Evolutionary conservation across 92 coral and sea anemone genomes (phyloP).

Genomic region (Paragorgia papillata): DNA sequence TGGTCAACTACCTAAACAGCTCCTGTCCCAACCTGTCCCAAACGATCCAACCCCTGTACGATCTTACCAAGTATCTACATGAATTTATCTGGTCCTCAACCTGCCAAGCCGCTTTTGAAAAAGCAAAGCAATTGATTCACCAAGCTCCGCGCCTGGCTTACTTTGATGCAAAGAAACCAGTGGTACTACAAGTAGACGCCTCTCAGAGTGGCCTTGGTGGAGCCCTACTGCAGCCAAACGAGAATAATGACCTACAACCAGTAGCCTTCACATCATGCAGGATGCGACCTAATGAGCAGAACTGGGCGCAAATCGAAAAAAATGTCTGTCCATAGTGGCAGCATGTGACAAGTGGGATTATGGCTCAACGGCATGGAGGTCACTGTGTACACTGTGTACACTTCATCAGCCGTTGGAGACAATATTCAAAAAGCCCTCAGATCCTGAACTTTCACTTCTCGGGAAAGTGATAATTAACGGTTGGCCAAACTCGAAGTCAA

Average conservation of each 20-base stretch:
- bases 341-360: conserved; percentile 41
- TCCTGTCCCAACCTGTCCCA: conserved; percentile 47
- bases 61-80: conserved; percentile 32
- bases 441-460: too few relatives aligned
- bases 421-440: neutral
- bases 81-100: conserved; percentile 42
- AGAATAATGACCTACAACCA: conserved; percentile 23
- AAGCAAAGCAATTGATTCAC: conserved; percentile 43
- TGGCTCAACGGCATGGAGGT: conserved; percentile 41
- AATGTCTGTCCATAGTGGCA: conserved; percentile 35
- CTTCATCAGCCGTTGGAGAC: conserved; percentile 36
- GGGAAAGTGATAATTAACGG: too few relatives aligned
- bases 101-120: conserved; percentile 39
- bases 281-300: conserved; percentile 26
- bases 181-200: conserved; percentile 38
- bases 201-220: conserved; percentile 44
- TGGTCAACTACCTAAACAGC: too few relatives aligned
- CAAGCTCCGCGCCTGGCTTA: conserved; percentile 46
- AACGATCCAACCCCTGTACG: conserved; percentile 41
- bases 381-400: conserved; percentile 22
- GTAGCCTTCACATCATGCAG: conserved; percentile 44
- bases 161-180: conserved; percentile 32
- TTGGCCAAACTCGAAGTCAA: neutral
- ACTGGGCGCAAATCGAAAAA: conserved; percentile 40
- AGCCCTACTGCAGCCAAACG: conserved; percentile 39